Base-by-base conservation (phyloP, 2,888 invertebrate species). In the Phymatocera aterrima region DNA sequence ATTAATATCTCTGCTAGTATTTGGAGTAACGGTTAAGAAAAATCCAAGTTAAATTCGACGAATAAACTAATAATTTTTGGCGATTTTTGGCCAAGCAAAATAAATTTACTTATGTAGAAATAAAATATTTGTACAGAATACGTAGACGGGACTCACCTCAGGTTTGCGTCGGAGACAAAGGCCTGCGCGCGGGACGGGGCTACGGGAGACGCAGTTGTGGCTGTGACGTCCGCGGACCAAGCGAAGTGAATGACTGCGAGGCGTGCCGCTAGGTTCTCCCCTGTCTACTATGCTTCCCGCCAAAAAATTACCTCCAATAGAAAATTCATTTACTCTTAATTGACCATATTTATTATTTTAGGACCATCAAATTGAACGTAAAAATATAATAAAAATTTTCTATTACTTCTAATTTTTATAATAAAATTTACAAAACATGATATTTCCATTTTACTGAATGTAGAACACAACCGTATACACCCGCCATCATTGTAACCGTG, bases 151-250 rank as follows among this genome's bases (percentile, higher is more conserved):
- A 79, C 79, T 79, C 77, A 79, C 79, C 81, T 82, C 81, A 68
- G 68, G 72, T 75, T 74, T 70, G 61, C 75, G 79, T 81, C 78
- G 77, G 79, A 81, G 84, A 86, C 87, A 87, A 87, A 86, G 87
- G 85, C 85, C 75, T 83, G 84, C 86, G 84, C 86, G 85, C 85
- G 85, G 75, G 75, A 75, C 75, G 75, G 75, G 57, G 57, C 57
- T 75, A 57, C 75, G 40, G 75, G 75, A 75, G 75, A 75, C 75
- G 75, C 75, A 75, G 75, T 75, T 75, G 75, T 75, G 54, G 75
- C 75, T 57, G 75, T 75, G 75, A 77, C 77, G 77, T 64, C 37
- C 74, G 46, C 68, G 65, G 46, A 79, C 64, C 77, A 77, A 78
- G 79, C 43, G 15, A 68, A 79, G 77, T 40, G 79, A 60, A 61